Evolutionary conservation across 2,888 invertebrate genomes (phyloP).

Genomic region (Resseliella maxima): DNA sequence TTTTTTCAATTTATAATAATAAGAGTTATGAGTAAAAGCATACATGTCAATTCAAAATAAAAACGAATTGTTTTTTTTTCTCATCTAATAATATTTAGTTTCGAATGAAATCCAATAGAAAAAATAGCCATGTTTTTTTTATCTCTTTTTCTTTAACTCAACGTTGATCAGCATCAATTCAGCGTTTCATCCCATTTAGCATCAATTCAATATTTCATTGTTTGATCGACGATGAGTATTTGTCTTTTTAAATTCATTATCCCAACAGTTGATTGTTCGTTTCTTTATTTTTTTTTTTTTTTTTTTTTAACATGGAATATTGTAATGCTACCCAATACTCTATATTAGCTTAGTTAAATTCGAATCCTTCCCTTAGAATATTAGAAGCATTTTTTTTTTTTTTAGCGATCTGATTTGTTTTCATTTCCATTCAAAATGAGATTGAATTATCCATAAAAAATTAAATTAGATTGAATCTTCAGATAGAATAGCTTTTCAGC

Average conservation of each 20-base stretch:
- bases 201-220: not conserved
- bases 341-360: too few species aligned
- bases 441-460: too few species aligned
- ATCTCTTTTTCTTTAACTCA: not conserved
- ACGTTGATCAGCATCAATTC: not conserved
- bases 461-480: too few species aligned
- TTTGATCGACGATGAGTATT: not conserved
- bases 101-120: too few species aligned
- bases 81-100: too few species aligned
- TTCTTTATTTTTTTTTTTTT: too few species aligned
- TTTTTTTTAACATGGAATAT: too few species aligned
- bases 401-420: not conserved
- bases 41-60: not conserved
- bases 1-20: not conserved
- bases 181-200: not conserved
- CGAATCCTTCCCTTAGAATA: too few species aligned
- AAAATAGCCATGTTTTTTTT: too few species aligned
- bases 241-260: not conserved
- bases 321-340: not conserved
- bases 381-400: conserved; percentile 11
- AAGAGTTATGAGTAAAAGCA: not conserved
- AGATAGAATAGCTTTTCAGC: too few species aligned
- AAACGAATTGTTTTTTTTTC: not conserved
- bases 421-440: not conserved
- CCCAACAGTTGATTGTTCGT: too few species aligned